Base-by-base conservation (phyloP, 1,140 invertebrate genomes). In the Delia radicum region DNA sequence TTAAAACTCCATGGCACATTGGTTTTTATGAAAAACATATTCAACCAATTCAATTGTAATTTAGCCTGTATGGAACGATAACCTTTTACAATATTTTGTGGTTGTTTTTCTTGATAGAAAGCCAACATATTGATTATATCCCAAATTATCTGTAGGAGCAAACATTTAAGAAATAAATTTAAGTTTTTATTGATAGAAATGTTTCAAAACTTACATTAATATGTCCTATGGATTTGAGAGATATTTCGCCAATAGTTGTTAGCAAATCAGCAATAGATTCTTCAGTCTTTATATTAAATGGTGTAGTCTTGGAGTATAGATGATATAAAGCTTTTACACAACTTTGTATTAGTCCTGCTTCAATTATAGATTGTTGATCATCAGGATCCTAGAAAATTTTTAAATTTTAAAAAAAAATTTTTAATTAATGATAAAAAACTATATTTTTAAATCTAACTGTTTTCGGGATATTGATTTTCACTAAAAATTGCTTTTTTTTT, bases 211-310 rank as follows among this genome's bases (percentile, higher is more conserved):
- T 76, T n/a, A 86, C 84, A 76, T 84, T 85, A 0, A 86, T 86
- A 76, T 81, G 87, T 0, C 89, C 89, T 0, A 88, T 85, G 10
- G 87, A 87, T 77, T 88, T 88, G 0, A 90, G 74, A 3, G 89
- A 81, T 73, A 88, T 88, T 3, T 87, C 87, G 0, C 87, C 87
- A 12, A 90, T 86, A 0, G 83, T 80, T 0, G 86, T 85, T 0
- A 90, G 78, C 2, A 90, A 74, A 69, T 88, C 85, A 12, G 88
- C 79, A 74, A 90, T 88, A 1, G 80, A 77, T 29, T 84, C 78
- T 74, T 85, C 81, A 3, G 29, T 18, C 15, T 61, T 78, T 71
- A 33, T 73, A 71, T 75, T 80, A 12, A 73, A 73, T 27, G 33
- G 67, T n/a, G 79, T 37, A 2, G 80, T 79, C 8, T 79, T 67